Conservation (phyloP, 2,113 vertebrate genomes). For the Misgurnus mizolepis region DNA sequence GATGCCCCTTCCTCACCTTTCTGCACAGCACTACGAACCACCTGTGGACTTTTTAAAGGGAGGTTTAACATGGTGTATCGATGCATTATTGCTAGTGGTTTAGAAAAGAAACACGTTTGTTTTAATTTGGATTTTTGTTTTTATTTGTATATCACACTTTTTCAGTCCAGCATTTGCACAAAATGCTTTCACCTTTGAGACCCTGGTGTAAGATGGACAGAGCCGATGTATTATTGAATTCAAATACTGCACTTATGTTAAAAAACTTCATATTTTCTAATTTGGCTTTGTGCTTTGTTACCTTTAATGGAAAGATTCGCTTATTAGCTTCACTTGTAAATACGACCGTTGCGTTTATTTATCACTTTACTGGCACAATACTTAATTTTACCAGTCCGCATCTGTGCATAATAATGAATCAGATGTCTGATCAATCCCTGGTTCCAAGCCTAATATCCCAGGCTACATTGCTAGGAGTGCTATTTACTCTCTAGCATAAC, state of each 20-base stretch:
- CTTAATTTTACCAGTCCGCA: neutral
- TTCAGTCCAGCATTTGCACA: constrained; percentile 39
- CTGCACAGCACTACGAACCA: constrained; percentile 66
- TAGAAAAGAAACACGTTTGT: constrained; percentile 68
- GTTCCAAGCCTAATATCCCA: neutral
- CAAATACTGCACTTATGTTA: neutral
- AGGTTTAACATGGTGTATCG: constrained; percentile 71
- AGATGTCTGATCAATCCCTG: neutral
- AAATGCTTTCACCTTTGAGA: constrained; percentile 9
- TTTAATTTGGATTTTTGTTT: constrained; percentile 56
- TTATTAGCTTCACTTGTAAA: constrained; percentile 6
- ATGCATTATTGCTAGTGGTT: constrained; percentile 63
- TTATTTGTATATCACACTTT: constrained; percentile 27
- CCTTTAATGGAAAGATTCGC: neutral
- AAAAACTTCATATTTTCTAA: neutral
- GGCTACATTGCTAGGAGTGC: neutral
- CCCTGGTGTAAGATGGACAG: neutral
- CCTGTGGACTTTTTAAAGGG: constrained; percentile 77
- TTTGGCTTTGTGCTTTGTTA: neutral
- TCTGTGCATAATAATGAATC: neutral
- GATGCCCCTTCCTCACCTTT: constrained; percentile 71
- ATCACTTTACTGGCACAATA: neutral
- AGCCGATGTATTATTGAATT: constrained; percentile 2
- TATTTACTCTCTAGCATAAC: neutral
- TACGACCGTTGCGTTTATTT: neutral